These are phyloP conservation scores for Vicugna pacos DNA, from an alignment of 2,113 vertebrate genomes.

Conservation along the genomic window DNA sequence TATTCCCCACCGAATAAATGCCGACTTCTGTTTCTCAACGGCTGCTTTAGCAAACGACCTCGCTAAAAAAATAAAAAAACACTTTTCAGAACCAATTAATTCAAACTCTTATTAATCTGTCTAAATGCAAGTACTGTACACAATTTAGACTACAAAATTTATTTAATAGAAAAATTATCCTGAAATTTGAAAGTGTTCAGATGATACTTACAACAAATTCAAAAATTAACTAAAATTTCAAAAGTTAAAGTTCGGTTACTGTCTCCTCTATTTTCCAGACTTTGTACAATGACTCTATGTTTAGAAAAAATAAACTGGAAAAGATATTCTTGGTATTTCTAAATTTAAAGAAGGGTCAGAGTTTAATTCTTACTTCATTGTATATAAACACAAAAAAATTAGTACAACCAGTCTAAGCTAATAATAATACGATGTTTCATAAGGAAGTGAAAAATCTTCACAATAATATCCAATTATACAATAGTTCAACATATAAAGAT, in stretches of 20 bases:
- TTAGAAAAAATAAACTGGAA: conserved; percentile 18
- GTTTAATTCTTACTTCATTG: conserved; percentile 37
- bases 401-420: neutral
- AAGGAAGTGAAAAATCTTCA: conserved; percentile 28
- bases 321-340: conserved; percentile 5
- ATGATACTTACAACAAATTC: neutral
- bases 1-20: conserved; percentile 98
- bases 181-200: neutral
- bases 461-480: neutral
- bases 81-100: neutral
- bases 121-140: neutral
- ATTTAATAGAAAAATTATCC: neutral
- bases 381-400: neutral
- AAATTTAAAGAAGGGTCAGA: conserved; percentile 23
- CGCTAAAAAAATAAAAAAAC: conserved; percentile 86
- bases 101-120: neutral
- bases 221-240: conserved; percentile 41
- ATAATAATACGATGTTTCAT: neutral
- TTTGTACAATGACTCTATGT: neutral
- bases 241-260: conserved; percentile 1
- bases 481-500: neutral
- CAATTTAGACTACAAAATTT: neutral
- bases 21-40: conserved; percentile 92
- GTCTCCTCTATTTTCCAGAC: neutral
- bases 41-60: conserved; percentile 93